Evolutionary conservation across 2,888 invertebrate genomes (phyloP), one percentile per base, ranked within the genome.

Genomic region (Heliconius cydno): DNA sequence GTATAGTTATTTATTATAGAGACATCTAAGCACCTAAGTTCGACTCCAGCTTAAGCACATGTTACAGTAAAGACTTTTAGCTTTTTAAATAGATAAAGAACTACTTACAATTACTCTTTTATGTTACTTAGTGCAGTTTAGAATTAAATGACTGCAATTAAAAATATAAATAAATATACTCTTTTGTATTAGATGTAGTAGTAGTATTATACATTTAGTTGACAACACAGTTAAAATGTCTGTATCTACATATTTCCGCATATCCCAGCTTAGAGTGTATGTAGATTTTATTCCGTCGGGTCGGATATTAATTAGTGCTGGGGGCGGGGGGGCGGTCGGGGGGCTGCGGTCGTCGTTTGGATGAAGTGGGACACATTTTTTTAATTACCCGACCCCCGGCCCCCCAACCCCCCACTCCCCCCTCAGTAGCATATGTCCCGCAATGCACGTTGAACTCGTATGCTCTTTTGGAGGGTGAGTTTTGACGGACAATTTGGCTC

Each of bases 331-430:
- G 28, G 70, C 41, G n/a, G 57, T 22, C 57, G 0, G 73, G 57
- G 73, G 63, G 84, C 82, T 82, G 84, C 85, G 84, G 91, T 90
- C 89, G 82, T 87, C 85, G 89, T 88, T 90, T 88, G 84, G 88
- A 94, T 93, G 92, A 93, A 94, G 90, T 93, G 93, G 90, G 93
- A 92, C 93, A 94, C 90, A 91, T 94, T 94, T 94, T 94, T 94
- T 93, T 93, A 94, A 94, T 94, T 94, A 92, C 94, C 89, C 82
- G 30, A 6, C 84, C 87, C 72, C n/a, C n/a, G n/a, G 15, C 6
- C 57, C 83, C 82, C 79, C 84, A 85, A 81, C 80, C 84, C 82
- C 79, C 83, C 82, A 86, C 84, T 22, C 52, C 83, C 82, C 79
- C 84, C 85, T 82, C 82, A 87, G 85, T 85, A 87, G 91, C 93